Base-by-base conservation (phyloP, 2,113 vertebrate genomes). In the Anguilla japonica region DNA sequence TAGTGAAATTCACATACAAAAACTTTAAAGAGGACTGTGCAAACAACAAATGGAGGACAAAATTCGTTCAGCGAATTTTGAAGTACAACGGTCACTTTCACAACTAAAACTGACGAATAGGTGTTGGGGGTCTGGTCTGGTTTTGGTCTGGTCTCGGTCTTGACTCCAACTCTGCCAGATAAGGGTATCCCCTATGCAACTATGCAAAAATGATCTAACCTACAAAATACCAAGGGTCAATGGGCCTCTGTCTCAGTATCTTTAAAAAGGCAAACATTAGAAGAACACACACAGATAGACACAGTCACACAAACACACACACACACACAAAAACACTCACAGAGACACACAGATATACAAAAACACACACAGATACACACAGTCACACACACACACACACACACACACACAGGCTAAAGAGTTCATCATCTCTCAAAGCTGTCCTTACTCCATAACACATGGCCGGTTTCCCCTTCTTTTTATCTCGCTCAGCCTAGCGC, bases 341-440 rank as follows among this genome's bases (percentile, higher is more conserved):
- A 46, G 34, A 34, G 34, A 34, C 34, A 34, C 0, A 34, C 34
- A 34, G 34, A 34, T 34, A 34, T 34, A 34, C 34, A 71, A 8
- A 71, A n/a, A 71, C 34, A 34, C 34, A 34, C 34, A 34, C 34
- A 34, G 16, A 34, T 34, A 34, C 20, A 53, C 46, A 26, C 34
- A 7, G 22, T 40, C 40, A 40, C 75, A 80, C n/a, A 53, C 78
- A 14, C 34, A 34, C 34, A n/a, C n/a, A n/a, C n/a, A n/a, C n/a
- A 34, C 34, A 34, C 34, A 34, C 34, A 34, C 78, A 81, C 29
- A 39, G 18, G 26, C 75, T 41, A 75, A 46, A 80, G 39, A 40
- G 41, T 85, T 85, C 56, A 22, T 85, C 34, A 85, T 85, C 43
- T 79, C 56, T 85, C 79, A n/a, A 39, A 56, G 78, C 84, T 85